Evolutionary conservation across 2,113 vertebrate species (phyloP).

Genomic region (Menura novaehollandiae): DNA sequence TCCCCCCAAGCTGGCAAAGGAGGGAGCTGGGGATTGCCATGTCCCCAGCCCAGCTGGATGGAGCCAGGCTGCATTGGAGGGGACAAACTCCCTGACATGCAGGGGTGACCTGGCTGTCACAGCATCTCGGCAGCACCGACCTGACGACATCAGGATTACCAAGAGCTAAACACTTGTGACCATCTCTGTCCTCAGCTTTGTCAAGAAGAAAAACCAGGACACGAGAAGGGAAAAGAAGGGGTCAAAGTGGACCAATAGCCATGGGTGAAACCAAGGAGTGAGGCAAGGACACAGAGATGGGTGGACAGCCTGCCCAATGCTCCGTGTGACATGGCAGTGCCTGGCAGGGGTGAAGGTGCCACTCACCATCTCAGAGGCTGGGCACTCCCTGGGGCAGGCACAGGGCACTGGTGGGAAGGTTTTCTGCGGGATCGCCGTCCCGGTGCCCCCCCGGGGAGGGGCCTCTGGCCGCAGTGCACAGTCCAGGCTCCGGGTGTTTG

Average conservation of each 20-base stretch:
- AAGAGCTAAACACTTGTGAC: not conserved
- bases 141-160: rapidly evolving
- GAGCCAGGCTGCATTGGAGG: rapidly evolving
- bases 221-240: not conserved
- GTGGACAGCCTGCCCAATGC: rapidly evolving
- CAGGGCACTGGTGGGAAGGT: not conserved
- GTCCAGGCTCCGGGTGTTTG: not conserved
- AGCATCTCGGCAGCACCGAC: not conserved
- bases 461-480: not conserved
- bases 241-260: not conserved
- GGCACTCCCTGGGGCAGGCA: not conserved
- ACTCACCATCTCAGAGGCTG: not conserved
- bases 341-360: not conserved
- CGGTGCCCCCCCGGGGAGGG: not conserved
- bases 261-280: not conserved
- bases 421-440: rapidly evolving
- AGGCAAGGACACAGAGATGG: not conserved
- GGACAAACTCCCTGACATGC: not conserved
- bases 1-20: not conserved
- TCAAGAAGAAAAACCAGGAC: not conserved
- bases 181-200: not conserved
- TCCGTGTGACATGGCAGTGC: rapidly evolving
- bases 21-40: not conserved
- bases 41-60: not conserved
- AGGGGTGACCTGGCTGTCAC: not conserved